A percentile compares a stretch with the other conserved stretches of the same genome.
phyloP scores from a whole-genome alignment of 2,113 vertebrate species.

The Crotalus helleri region DNA sequence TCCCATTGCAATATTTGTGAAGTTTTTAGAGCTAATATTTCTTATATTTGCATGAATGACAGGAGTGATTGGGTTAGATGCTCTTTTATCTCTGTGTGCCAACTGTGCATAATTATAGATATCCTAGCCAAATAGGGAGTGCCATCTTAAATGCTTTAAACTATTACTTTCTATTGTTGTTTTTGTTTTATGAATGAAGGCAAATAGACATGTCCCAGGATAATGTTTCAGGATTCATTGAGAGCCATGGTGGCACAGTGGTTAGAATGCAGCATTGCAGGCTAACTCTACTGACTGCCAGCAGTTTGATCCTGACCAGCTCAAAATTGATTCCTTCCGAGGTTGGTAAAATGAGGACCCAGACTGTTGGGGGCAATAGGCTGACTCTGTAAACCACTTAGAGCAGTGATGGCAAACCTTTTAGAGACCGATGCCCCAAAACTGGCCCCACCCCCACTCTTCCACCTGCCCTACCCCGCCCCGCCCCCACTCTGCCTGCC shows the following conservation, averaged over 20 bases:
- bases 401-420: too few relatives aligned
- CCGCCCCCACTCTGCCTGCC: too few relatives aligned
- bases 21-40: neutral
- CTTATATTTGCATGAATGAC: neutral
- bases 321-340: too few relatives aligned
- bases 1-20: neutral
- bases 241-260: neutral
- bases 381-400: too few relatives aligned
- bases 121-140: neutral
- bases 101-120: neutral
- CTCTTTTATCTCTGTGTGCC: neutral
- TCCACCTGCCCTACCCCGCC: too few relatives aligned
- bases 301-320: too few relatives aligned
- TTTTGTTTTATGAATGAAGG: neutral
- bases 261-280: neutral
- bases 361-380: too few relatives aligned
- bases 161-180: neutral
- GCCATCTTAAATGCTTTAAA: neutral
- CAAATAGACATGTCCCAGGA: neutral
- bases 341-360: too few relatives aligned
- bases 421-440: too few relatives aligned
- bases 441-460: too few relatives aligned
- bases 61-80: neutral
- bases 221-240: neutral
- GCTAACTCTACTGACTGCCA: too few relatives aligned